These are phyloP conservation scores for Semicossyphus pulcher DNA, from an alignment of 2,113 vertebrate genomes.

Conservation along the genomic window DNA sequence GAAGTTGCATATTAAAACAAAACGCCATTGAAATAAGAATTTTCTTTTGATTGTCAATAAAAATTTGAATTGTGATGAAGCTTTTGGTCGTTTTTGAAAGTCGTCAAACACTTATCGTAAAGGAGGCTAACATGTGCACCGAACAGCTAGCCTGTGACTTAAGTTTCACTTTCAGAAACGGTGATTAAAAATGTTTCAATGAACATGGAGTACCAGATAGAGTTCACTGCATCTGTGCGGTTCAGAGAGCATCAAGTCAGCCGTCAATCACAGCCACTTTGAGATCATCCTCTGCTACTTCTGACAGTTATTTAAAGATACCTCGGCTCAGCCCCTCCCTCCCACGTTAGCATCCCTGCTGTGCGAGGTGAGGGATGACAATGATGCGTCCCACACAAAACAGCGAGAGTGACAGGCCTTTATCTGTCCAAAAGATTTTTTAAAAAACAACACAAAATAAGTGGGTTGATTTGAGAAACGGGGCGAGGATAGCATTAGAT, in stretches of 20 bases:
- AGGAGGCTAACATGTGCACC: background rate
- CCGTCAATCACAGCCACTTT: background rate
- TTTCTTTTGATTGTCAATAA: too few relatives aligned
- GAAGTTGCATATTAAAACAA: too few relatives aligned
- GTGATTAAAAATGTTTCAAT: background rate
- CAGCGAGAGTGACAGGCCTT: conserved; percentile 33
- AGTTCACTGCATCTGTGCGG: background rate
- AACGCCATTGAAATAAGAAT: too few relatives aligned
- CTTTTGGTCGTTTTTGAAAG: too few relatives aligned
- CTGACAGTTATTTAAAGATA: background rate
- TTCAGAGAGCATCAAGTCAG: background rate
- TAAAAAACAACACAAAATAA: conserved; percentile 3
- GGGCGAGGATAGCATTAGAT: background rate
- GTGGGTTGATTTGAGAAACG: background rate
- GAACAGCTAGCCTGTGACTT: background rate
- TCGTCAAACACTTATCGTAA: too few relatives aligned
- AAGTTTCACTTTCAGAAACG: background rate
- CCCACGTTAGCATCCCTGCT: background rate
- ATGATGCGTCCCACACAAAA: conserved; percentile 20
- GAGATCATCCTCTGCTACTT: too few relatives aligned
- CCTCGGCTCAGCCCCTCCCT: background rate
- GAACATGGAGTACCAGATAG: background rate
- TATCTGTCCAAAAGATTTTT: conserved; percentile 11
- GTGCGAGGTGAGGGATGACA: background rate
- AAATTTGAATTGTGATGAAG: too few relatives aligned